Conservation (phyloP, 2,888 invertebrate genomes). For the Scaptomyza caliginosa region DNA sequence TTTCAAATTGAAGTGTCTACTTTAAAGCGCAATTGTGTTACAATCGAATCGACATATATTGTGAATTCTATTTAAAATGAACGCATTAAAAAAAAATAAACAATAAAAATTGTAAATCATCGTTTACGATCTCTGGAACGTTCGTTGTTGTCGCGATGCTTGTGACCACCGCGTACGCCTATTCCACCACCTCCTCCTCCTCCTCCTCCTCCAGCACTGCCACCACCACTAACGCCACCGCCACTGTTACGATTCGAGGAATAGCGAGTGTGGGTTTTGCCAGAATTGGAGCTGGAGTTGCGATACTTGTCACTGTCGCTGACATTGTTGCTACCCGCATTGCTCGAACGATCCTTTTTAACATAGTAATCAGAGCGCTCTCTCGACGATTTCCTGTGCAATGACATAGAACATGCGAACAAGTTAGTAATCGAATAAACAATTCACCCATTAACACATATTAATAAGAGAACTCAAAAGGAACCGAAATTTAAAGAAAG, state of each 20-base stretch:
- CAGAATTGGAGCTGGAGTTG: conserved; percentile 67
- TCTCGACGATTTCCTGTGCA: conserved; percentile 64
- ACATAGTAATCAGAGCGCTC: conserved; percentile 81
- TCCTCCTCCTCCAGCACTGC: conserved; percentile 6
- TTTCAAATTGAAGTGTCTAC: conserved; percentile 24
- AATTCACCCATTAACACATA: background rate
- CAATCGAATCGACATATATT: conserved; percentile 36
- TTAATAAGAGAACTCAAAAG: background rate
- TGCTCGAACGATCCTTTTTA: conserved; percentile 70
- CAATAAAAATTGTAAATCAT: conserved; percentile 46
- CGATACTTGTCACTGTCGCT: conserved; percentile 79
- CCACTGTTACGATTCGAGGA: conserved; percentile 77
- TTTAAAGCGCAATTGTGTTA: conserved; percentile 9
- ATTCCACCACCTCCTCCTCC: conserved; percentile 49
- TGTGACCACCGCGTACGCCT: conserved; percentile 64
- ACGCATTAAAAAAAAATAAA: conserved; percentile 8
- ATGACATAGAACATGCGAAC: background rate
- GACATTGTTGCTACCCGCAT: conserved; percentile 58
- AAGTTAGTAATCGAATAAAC: background rate
- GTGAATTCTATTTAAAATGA: background rate
- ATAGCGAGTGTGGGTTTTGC: conserved; percentile 81
- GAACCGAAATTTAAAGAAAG: no score
- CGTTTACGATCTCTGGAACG: conserved; percentile 82
- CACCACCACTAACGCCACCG: no score
- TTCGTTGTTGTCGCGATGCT: conserved; percentile 77